These are phyloP conservation scores for Tetragnatha montana DNA, from an alignment of 2,888 invertebrate species.

Conservation along the genomic window DNA sequence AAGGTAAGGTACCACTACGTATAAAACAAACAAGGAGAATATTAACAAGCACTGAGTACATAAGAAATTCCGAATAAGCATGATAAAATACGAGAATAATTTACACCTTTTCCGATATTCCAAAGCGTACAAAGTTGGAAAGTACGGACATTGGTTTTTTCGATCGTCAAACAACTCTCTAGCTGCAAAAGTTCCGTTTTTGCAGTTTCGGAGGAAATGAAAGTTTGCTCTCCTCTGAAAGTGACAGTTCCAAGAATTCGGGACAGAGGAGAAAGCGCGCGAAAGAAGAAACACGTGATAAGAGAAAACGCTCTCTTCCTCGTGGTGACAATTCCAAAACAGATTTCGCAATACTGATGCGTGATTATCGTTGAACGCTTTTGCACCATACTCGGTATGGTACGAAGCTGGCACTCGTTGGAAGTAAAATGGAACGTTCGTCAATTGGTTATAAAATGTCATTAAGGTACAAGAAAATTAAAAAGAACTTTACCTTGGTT, in stretches of 20 bases:
- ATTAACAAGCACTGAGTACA: constrained; percentile 32
- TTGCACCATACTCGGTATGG: neutral
- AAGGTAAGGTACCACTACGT: constrained; percentile 16
- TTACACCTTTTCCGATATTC: neutral
- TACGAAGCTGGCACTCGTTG: constrained; percentile 35
- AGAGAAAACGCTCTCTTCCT: neutral
- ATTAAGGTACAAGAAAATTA: constrained; percentile 8
- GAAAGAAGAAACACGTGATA: constrained; percentile 37
- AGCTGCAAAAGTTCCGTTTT: neutral
- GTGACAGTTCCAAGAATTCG: constrained; percentile 33
- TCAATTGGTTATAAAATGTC: constrained; percentile 1
- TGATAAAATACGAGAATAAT: neutral
- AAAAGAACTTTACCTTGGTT: constrained; percentile 29
- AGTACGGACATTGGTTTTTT: neutral
- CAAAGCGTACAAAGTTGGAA: neutral
- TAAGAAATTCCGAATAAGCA: constrained; percentile 43
- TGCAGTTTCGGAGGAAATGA: neutral
- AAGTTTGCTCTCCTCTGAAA: neutral
- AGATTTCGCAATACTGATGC: neutral
- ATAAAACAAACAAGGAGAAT: constrained; percentile 30
- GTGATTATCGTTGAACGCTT: neutral
- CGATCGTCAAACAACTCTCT: neutral
- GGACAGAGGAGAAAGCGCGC: constrained; percentile 23
- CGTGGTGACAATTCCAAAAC: neutral
- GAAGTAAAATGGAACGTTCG: constrained; percentile 21